Evolutionary conservation across 2,797 vertebrate species (phyloP), one percentile per base, ranked within the genome.

Genomic region (Hemitrygon akajei): DNA sequence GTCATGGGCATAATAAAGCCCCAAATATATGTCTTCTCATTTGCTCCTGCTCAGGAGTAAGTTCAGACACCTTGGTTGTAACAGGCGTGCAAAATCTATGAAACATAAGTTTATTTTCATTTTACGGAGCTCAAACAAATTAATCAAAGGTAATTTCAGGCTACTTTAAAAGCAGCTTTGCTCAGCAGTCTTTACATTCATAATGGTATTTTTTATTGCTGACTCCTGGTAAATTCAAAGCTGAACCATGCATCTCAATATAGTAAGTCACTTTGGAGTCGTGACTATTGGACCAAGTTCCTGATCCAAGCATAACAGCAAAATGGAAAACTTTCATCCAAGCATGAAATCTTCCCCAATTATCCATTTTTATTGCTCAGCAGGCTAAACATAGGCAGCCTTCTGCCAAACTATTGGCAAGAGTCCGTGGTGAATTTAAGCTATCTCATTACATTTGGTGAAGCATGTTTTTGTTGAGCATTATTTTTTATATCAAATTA

Each of bases 301-400:
- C 37, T 93, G 40, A 75, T 47, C 91, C 71, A 73, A 76, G 37
- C 86, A 66, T 93, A 47, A 40, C 73, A 75, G 27, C 25, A 18
- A 30, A 73, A 76, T 30, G 91, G 66, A 30, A 93, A 76, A 75
- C 40, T 58, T 63, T 89, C 37, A 93, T 58, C 22, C 40, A 93
- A 76, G 40, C 40, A 16, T 93, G 56, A 56, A 93, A 76, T 30
- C 91, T n/a, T 75, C 37, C 71, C 12, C 71, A 93, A 93, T 92
- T 92, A 93, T 76, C 37, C 91, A 73, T 58, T 76, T 58, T 76
- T 76, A 56, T 93, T 76, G 91, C 71, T 93, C 37, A 76, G 71
- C 40, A 56, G 20, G 14, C 25, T 75, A 93, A 93, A 93, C 16
- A 14, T 75, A 75, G 34, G 69, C 71, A 47, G 7, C 40, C 71